Evolutionary conservation across 2,888 invertebrate genomes (phyloP).

Genomic region (Cenopis cana): DNA sequence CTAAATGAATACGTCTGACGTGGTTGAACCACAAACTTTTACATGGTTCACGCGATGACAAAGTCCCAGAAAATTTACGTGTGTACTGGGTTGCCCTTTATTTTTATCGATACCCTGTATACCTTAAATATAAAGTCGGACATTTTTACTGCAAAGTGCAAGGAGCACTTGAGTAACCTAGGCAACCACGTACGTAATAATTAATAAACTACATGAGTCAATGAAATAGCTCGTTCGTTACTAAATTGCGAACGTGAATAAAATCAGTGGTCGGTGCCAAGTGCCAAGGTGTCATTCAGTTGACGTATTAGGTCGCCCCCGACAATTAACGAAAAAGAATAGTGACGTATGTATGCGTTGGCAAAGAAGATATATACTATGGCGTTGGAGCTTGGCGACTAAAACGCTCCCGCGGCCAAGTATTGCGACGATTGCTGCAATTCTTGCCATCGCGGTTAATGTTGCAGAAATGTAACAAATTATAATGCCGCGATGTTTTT

Average conservation of each 20-base stretch:
- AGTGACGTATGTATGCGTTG: constrained; percentile 3
- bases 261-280: background rate
- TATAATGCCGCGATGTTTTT: constrained; percentile 2
- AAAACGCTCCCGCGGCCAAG: constrained; percentile 1
- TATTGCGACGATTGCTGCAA: constrained; percentile 30
- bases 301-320: constrained; percentile 20
- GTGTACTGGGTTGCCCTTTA: background rate
- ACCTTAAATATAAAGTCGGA: background rate
- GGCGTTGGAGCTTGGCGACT: too few relatives aligned
- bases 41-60: too few relatives aligned
- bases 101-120: background rate
- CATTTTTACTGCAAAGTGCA: background rate
- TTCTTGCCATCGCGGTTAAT: constrained; percentile 24
- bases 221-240: background rate
- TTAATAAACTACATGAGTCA: background rate
- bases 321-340: constrained; percentile 12
- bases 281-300: constrained; percentile 11
- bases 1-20: background rate
- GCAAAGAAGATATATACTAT: too few relatives aligned
- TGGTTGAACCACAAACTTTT: background rate
- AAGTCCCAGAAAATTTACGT: background rate
- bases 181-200: background rate
- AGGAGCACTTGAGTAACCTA: background rate
- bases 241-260: constrained; percentile 11
- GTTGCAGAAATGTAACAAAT: constrained; percentile 35